These are phyloP conservation scores for Acipenser transmontanus DNA, from an alignment of 2,797 vertebrate species.

Conservation along the genomic window DNA sequence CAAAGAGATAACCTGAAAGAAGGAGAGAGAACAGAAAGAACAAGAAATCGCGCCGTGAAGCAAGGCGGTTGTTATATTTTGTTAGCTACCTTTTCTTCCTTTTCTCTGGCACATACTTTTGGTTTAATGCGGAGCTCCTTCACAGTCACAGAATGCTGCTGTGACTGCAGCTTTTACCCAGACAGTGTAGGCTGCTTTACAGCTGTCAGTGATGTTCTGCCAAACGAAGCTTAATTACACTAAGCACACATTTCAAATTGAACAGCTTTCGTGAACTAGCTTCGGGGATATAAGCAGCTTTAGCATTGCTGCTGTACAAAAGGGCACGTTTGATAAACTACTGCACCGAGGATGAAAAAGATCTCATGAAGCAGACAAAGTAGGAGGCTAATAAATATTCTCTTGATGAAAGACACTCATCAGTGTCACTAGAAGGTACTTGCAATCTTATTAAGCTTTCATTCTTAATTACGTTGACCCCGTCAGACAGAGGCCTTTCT, in stretches of 20 bases:
- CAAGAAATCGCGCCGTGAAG: too few relatives aligned
- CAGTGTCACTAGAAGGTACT: too few relatives aligned
- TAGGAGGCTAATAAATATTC: not conserved
- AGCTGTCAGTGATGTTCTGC: constrained; percentile 6
- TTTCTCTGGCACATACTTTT: too few relatives aligned
- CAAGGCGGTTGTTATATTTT: too few relatives aligned
- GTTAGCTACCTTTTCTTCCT: too few relatives aligned
- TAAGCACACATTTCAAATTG: constrained; percentile 1
- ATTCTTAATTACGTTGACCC: too few relatives aligned
- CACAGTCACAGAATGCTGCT: constrained; percentile 2
- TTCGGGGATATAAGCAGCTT: constrained; percentile 8
- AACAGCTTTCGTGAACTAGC: constrained; percentile 4
- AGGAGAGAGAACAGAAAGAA: not conserved
- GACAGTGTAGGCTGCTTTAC: constrained; percentile 16
- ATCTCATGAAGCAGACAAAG: too few relatives aligned
- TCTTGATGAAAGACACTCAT: not conserved
- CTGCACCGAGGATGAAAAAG: too few relatives aligned
- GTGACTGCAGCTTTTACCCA: constrained; percentile 25
- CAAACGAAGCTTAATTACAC: constrained; percentile 16
- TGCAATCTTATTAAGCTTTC: too few relatives aligned
- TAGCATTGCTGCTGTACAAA: constrained; percentile 1
- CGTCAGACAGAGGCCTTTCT: too few relatives aligned
- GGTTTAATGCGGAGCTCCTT: too few relatives aligned
- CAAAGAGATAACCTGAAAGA: constrained; percentile 79
- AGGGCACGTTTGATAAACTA: not conserved